Percentiles rank a stretch among this genome's conserved stretches.
Evolutionary conservation across 2,113 vertebrate genomes (phyloP).

Genomic region (Myocastor coypus): DNA sequence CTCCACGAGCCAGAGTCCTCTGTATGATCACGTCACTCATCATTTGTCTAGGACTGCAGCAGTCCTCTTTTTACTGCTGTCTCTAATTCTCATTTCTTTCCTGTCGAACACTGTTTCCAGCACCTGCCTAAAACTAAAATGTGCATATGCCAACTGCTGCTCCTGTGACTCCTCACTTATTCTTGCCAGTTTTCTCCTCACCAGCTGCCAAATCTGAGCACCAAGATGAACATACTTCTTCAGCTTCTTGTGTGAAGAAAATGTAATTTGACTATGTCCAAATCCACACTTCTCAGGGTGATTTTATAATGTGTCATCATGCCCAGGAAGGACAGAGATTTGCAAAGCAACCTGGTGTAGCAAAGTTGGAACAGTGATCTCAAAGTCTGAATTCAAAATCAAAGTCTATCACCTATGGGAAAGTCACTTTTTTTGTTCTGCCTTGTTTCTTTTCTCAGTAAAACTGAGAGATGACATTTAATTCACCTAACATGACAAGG

Average conservation of each 20-base stretch:
- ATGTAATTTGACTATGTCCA: background rate
- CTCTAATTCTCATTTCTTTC: background rate
- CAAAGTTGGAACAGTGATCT: background rate
- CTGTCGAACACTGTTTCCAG: background rate
- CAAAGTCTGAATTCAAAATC: background rate
- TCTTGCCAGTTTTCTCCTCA: background rate
- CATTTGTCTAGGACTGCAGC: background rate
- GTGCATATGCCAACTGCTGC: background rate
- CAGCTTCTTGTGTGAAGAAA: slow-evolving; percentile 18
- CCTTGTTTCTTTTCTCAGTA: slow-evolving; percentile 40
- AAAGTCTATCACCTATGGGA: background rate
- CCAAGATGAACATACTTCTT: background rate
- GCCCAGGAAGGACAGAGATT: background rate
- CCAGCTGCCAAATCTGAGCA: background rate
- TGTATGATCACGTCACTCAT: background rate
- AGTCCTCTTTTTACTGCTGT: background rate
- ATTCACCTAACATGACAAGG: background rate
- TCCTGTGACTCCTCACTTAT: background rate
- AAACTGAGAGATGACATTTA: background rate
- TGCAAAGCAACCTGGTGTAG: background rate
- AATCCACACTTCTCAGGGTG: background rate
- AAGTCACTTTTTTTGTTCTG: background rate
- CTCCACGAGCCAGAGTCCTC: background rate
- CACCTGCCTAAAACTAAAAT: background rate
- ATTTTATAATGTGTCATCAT: background rate